Evolutionary conservation across 2,113 vertebrate genomes (phyloP).

Genomic region (Canis aureus): DNA sequence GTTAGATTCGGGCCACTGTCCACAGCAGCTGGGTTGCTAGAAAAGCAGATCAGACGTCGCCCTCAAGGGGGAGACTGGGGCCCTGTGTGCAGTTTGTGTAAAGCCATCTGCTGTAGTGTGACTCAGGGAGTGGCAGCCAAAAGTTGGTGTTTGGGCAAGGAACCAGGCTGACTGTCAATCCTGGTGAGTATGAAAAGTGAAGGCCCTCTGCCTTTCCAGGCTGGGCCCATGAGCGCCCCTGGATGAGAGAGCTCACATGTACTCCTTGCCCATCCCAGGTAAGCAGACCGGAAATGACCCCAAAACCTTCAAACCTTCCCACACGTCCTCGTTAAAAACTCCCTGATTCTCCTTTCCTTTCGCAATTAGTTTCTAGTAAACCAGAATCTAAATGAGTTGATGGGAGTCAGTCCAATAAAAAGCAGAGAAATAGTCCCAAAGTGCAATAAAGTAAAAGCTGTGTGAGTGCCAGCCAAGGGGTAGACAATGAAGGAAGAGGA

Average conservation of each 20-base stretch:
- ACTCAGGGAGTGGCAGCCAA: accelerated
- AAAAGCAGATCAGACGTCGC: not conserved
- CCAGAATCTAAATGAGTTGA: constrained; percentile 30
- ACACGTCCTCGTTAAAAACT: not conserved
- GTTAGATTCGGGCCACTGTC: not conserved
- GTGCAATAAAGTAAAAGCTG: constrained; percentile 50
- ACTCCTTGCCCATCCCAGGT: not conserved
- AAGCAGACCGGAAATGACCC: not conserved
- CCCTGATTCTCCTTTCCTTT: not conserved
- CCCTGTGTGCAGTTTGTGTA: not conserved
- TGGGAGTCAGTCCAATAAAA: constrained; percentile 39
- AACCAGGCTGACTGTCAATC: constrained; percentile 56
- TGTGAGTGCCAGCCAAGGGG: not conserved
- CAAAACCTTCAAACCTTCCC: not conserved
- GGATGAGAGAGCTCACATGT: not conserved
- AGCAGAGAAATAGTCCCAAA: constrained; percentile 32
- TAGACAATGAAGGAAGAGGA: constrained; percentile 21
- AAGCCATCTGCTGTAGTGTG: constrained; percentile 50
- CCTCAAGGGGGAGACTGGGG: not conserved
- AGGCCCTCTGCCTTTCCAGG: not conserved
- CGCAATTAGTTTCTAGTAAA: constrained; percentile 41
- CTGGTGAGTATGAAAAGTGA: constrained; percentile 29
- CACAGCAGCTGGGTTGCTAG: not conserved
- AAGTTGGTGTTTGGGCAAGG: constrained; percentile 62
- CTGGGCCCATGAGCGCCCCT: not conserved